phyloP scores from a whole-genome alignment of 1,140 invertebrate species.

The Achatina immaculata region DNA sequence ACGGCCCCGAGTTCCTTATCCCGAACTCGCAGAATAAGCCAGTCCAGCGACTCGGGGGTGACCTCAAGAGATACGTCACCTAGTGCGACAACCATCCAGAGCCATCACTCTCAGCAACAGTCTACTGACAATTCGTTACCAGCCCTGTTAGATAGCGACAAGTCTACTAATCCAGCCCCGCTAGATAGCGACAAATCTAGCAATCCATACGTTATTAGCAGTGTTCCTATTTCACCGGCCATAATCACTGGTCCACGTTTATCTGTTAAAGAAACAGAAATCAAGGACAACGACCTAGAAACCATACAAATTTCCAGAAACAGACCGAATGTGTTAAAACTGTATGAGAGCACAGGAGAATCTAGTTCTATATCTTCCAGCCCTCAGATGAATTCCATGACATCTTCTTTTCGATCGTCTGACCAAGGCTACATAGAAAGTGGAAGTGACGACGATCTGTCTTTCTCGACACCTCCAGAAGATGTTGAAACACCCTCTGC shows the following conservation, averaged over 20 bases:
- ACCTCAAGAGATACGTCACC: constrained; percentile 24
- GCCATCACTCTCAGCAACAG: neutral
- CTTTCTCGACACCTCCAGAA: constrained; percentile 43
- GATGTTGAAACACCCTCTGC: constrained; percentile 8
- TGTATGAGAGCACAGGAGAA: neutral
- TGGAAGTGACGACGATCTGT: constrained; percentile 34
- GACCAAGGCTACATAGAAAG: constrained; percentile 38
- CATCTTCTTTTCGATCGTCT: constrained; percentile 20
- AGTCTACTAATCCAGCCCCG: neutral
- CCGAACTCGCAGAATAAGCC: constrained; percentile 5
- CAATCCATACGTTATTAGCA: constrained; percentile 6
- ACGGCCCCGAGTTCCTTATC: neutral
- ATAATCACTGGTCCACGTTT: neutral
- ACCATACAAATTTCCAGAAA: neutral
- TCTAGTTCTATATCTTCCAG: constrained; percentile 13
- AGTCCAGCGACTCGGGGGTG: constrained; percentile 13
- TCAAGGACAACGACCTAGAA: neutral
- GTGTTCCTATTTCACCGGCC: neutral
- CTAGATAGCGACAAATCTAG: neutral
- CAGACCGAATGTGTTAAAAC: constrained; percentile 3
- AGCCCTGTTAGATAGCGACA: neutral
- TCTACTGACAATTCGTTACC: neutral
- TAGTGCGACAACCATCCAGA: neutral
- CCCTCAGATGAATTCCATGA: constrained; percentile 25
- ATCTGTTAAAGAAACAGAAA: neutral